These are phyloP conservation scores for Parauchenoglanis ngamensis DNA, from an alignment of 2,797 vertebrate genomes.

Conservation along the genomic window DNA sequence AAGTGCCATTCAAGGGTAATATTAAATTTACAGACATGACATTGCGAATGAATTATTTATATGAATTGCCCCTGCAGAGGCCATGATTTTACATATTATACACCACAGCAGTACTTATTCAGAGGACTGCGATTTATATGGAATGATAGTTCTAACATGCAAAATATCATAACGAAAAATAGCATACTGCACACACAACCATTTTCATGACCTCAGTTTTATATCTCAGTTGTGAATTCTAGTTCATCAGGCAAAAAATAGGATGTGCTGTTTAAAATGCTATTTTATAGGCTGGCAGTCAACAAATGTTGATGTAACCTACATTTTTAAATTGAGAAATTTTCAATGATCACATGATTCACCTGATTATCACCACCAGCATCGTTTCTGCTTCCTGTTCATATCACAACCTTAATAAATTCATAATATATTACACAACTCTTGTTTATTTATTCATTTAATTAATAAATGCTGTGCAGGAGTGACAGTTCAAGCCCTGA, in stretches of 20 bases:
- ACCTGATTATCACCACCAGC: background rate
- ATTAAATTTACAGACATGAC: background rate
- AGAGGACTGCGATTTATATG: background rate
- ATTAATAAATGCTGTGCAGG: background rate
- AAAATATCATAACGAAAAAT: background rate
- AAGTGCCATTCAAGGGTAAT: background rate
- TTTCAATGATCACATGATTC: background rate
- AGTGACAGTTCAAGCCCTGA: background rate
- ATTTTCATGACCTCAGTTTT: background rate
- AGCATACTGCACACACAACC: background rate
- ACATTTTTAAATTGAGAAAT: background rate
- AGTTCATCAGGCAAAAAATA: background rate
- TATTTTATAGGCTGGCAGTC: background rate
- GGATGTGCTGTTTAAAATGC: background rate
- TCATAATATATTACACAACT: background rate
- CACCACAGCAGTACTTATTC: background rate
- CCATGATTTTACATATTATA: background rate
- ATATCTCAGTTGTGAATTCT: background rate
- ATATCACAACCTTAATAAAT: background rate
- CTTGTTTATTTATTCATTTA: background rate
- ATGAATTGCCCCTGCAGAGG: background rate
- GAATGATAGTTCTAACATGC: background rate
- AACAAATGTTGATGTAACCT: background rate
- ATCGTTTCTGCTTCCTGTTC: background rate
- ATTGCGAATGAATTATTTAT: background rate